Conservation (phyloP, 2,888 invertebrate species). For the Cephus pygmeus region DNA sequence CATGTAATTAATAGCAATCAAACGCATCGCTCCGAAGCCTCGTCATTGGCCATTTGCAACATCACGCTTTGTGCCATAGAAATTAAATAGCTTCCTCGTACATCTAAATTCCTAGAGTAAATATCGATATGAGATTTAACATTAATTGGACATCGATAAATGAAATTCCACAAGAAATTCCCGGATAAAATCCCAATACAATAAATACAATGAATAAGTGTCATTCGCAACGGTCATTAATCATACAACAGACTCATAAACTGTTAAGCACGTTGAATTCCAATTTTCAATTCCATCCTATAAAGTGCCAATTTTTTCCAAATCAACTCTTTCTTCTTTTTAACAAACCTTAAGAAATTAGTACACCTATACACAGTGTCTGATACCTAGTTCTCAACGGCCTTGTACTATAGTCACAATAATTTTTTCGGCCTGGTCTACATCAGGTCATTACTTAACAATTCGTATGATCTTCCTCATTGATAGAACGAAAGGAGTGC, state of each 20-base stretch:
- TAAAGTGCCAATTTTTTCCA: not conserved
- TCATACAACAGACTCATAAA: not conserved
- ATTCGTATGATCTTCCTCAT: conserved; percentile 4
- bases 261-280: not conserved
- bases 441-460: conserved; percentile 14
- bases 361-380: not conserved
- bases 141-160: not conserved
- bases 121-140: not conserved
- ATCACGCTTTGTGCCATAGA: not conserved
- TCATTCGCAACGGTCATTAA: not conserved
- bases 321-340: not conserved
- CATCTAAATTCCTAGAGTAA: not conserved
- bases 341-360: not conserved
- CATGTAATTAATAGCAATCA: not conserved
- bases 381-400: not conserved
- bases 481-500: conserved; percentile 10
- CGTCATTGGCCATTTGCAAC: not conserved
- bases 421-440: not conserved
- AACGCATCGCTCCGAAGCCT: not conserved
- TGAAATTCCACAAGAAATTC: not conserved
- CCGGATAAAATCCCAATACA: not conserved
- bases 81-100: not conserved
- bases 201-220: not conserved
- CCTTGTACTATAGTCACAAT: not conserved
- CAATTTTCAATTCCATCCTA: not conserved